Evolutionary conservation across 2,888 invertebrate genomes (phyloP).

Genomic region (Frankliniella intonsa): DNA sequence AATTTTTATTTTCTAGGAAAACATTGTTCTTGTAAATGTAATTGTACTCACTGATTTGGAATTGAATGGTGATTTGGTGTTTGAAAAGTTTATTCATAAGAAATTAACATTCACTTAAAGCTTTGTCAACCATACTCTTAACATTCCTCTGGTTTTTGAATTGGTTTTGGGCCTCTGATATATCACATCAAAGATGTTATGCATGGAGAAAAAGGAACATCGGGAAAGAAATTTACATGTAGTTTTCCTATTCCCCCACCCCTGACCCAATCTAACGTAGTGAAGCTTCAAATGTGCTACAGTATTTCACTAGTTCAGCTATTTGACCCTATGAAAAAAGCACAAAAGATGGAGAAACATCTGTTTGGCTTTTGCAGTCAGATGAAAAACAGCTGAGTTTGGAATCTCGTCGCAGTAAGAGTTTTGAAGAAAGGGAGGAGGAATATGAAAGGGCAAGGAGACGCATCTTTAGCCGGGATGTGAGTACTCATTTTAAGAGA

Average conservation of each 20-base stretch:
- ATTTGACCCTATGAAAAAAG: conserved; percentile 5
- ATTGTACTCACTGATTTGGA: no score
- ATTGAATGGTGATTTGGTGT: no score
- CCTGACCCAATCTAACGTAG: not conserved
- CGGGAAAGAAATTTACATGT: no score
- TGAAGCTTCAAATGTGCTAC: not conserved
- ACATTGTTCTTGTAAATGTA: no score
- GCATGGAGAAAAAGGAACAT: not conserved
- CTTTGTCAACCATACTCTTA: no score
- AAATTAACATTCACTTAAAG: no score
- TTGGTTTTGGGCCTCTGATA: no score
- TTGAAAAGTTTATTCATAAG: no score
- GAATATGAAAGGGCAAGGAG: conserved; percentile 81
- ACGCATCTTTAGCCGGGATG: conserved; percentile 72
- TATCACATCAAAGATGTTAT: not conserved
- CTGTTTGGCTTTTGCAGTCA: conserved; percentile 44
- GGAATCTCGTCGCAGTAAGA: conserved; percentile 69
- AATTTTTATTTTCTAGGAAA: no score
- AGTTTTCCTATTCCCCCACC: no score
- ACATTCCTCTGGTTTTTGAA: no score
- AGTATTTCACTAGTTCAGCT: not conserved
- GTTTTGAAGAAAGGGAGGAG: conserved; percentile 86
- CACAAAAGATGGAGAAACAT: conserved; percentile 28
- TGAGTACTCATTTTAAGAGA: conserved; percentile 38
- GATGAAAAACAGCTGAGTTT: conserved; percentile 59